These are phyloP conservation scores for Grammomys surdaster DNA, from an alignment of 2,113 vertebrate genomes.

Conservation along the genomic window DNA sequence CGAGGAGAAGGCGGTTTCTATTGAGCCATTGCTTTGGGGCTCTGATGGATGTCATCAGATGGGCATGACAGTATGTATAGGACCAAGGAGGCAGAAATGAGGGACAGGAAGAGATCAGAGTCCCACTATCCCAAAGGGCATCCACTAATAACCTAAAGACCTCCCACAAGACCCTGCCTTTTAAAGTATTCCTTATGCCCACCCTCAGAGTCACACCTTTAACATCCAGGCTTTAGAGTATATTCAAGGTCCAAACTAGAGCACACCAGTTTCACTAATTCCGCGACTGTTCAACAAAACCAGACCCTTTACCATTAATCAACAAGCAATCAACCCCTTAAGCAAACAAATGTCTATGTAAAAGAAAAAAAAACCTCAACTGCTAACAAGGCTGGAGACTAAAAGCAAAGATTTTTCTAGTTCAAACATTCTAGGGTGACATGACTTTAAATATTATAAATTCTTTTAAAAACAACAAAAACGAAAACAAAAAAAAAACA, in stretches of 20 bases:
- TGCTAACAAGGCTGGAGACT: background rate
- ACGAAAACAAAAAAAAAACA: background rate
- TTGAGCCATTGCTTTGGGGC: background rate
- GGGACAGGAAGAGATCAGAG: background rate
- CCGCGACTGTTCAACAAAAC: background rate
- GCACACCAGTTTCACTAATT: background rate
- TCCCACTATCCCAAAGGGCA: no score
- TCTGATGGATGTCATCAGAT: background rate
- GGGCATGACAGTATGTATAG: background rate
- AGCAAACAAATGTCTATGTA: background rate
- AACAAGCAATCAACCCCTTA: background rate
- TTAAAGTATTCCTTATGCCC: background rate
- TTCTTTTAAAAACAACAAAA: background rate
- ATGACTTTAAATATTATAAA: background rate
- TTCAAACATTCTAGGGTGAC: background rate
- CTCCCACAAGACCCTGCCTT: background rate
- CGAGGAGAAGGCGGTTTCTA: no score
- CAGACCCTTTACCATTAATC: background rate
- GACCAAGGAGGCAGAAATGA: background rate
- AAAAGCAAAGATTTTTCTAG: slow-evolving; percentile 1
- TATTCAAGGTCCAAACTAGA: background rate
- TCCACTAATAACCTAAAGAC: background rate
- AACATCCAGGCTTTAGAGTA: background rate
- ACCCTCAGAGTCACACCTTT: background rate
- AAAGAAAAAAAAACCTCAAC: background rate